Conservation (phyloP, 1,140 invertebrate genomes). For the Pogonomyrmex californicus region DNA sequence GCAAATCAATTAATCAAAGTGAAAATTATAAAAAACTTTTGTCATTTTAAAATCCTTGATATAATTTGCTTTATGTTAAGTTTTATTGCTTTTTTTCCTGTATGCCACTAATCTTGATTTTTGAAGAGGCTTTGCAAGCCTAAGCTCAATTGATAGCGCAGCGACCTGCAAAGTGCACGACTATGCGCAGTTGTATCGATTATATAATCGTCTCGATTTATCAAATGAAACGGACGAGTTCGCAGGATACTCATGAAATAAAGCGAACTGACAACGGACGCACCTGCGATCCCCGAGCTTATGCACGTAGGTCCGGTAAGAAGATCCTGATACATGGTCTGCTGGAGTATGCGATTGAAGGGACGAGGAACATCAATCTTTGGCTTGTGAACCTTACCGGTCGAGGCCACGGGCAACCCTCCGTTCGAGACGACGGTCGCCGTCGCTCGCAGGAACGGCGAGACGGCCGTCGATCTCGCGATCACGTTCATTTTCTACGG, state of each 20-base stretch:
- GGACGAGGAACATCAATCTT: conserved; percentile 79
- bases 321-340: conserved; percentile 86
- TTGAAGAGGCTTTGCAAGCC: not conserved
- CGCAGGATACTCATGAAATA: not conserved
- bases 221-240: not conserved
- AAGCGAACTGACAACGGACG: conserved; percentile 62
- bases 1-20: no score
- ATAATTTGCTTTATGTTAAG: no score
- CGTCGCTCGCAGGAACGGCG: conserved; percentile 88
- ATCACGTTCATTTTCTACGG: conserved; percentile 89
- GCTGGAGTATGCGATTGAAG: conserved; percentile 64
- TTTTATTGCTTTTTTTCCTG: no score
- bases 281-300: conserved; percentile 88
- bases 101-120: not conserved
- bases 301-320: conserved; percentile 87
- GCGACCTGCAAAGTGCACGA: conserved; percentile 6
- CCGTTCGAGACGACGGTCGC: conserved; percentile 88
- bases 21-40: no score
- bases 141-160: conserved; percentile 44
- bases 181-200: conserved; percentile 24
- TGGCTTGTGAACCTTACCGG: conserved; percentile 83
- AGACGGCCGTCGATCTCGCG: conserved; percentile 88
- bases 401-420: conserved; percentile 85
- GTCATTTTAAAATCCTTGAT: no score
- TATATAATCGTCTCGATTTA: conserved; percentile 65